Evolutionary conservation across 2,888 invertebrate species (phyloP).

Genomic region (Tubiluchus corallicola): DNA sequence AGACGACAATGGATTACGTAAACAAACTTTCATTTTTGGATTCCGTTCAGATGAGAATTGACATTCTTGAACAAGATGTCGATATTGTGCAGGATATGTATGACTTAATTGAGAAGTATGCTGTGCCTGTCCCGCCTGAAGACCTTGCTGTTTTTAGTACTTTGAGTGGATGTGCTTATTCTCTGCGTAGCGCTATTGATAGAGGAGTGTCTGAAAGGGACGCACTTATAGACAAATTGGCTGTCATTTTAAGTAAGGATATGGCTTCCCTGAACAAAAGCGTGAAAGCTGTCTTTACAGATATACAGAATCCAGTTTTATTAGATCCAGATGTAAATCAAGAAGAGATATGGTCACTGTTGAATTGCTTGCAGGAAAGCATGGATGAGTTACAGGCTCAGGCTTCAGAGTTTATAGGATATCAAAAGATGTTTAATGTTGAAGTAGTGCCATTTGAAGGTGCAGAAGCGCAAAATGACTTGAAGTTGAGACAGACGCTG

Average conservation of each 20-base stretch:
- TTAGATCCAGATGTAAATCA: too few species aligned
- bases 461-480: neutral
- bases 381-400: too few species aligned
- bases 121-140: constrained; percentile 49
- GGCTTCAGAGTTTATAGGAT: too few species aligned
- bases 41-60: constrained; percentile 38
- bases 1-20: constrained; percentile 50
- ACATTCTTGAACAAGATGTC: constrained; percentile 47
- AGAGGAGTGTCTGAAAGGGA: constrained; percentile 46
- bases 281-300: constrained; percentile 49
- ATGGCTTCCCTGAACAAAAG: constrained; percentile 50
- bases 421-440: neutral
- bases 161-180: constrained; percentile 27
- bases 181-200: constrained; percentile 47
- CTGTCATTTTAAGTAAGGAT: constrained; percentile 53
- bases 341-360: too few species aligned
- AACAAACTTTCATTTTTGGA: constrained; percentile 50
- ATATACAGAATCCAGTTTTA: too few species aligned
- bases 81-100: constrained; percentile 65
- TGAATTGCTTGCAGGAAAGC: too few species aligned
- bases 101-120: constrained; percentile 60
- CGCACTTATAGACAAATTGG: constrained; percentile 48
- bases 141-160: too few species aligned
- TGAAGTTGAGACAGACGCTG: neutral
- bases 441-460: neutral